Evolutionary conservation across 2,888 invertebrate genomes (phyloP), one percentile per base, ranked within the genome.

Genomic region (Orthosia gothica): DNA sequence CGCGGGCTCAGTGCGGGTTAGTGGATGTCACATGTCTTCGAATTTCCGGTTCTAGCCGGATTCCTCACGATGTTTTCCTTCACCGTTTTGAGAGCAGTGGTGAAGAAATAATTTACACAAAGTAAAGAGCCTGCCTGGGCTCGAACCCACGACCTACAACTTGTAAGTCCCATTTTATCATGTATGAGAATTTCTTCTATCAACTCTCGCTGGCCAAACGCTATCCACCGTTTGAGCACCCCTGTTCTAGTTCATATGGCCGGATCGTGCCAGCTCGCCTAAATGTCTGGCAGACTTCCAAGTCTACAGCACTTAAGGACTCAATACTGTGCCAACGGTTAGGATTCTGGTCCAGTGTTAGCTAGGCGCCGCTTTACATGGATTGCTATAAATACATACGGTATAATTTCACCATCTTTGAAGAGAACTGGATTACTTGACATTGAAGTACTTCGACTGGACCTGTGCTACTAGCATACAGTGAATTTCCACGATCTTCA

Each of bases 221-320:
- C 15, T 1, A 16, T 20, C 61, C 0, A 20, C n/a, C 20, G 15
- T 20, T 61, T 61, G 61, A 45, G 20, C 45, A 20, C 45, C 61
- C 40, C 61, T 61, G 61, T 45, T 61, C 61, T 61, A 61, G 61
- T 16, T 40, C 40, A 47, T 61, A 20, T 74, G 64, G 72, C 62
- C 32, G 70, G 80, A 63, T 81, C 80, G 82, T 87, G 88, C 86
- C 87, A 73, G 86, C 84, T 82, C 87, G 86, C 85, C 87, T 80
- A 68, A 77, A 85, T 68, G 86, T 88, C 87, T 91, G 91, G 91
- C 91, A 88, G 63, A 61, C 69, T 63, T 83, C 91, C 91, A 91
- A 82, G 57, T 73, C 70, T 74, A 73, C 66, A 57, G 76, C 61
- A 72, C 74, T 78, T 78, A 79, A 79, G 76, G 70, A 74, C 59